Evolutionary conservation across 2,113 vertebrate genomes (phyloP), one percentile per base, ranked within the genome.

Genomic region (Ramphastos sulfuratus): DNA sequence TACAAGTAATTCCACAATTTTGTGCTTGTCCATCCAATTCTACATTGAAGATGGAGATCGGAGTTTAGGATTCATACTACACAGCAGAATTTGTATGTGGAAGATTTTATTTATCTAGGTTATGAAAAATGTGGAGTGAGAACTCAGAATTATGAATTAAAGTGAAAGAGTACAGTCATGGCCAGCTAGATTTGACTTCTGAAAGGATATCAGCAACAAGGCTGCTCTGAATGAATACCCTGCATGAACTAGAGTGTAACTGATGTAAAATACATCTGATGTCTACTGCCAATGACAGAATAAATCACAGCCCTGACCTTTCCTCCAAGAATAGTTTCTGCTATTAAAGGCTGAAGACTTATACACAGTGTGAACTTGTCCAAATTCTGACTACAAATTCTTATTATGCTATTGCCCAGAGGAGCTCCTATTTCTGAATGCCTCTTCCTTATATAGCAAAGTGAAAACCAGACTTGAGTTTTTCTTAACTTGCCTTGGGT

Each of bases 371-470:
- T 50, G 35, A 94, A 72, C 33, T 69, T 23, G 4, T 84, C 58
- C 81, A 86, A 4, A 9, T 88, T 90, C 31, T 55, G 63, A 76
- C 83, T 88, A 78, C 42, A 9, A 15, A 31, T 69, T 86, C 66
- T 73, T 66, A 31, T 44, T 72, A 39, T 15, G 25, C 6, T 82
- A 7, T 50, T 94, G 86, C 70, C 77, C 52, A 89, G 89, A 89
- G 46, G 15, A 78, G 44, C 39, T 92, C 90, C 89, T 94, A 44
- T 46, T 95, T 75, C 64, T 92, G 50, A 59, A 75, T 82, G 82
- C 83, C 63, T 61, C 35, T 90, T 93, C 74, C 83, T 84, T 89
- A 54, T 69, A 78, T n/a, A 93, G 85, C 70, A n/a, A 61, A 44
- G 75, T 65, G 54, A 86, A 87, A 79, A 78, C 10, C 50, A 83